Percentiles rank a stretch among this genome's conserved stretches.
Evolutionary conservation across 2,797 vertebrate species (phyloP).

Genomic region (Hafferia zeledoni): DNA sequence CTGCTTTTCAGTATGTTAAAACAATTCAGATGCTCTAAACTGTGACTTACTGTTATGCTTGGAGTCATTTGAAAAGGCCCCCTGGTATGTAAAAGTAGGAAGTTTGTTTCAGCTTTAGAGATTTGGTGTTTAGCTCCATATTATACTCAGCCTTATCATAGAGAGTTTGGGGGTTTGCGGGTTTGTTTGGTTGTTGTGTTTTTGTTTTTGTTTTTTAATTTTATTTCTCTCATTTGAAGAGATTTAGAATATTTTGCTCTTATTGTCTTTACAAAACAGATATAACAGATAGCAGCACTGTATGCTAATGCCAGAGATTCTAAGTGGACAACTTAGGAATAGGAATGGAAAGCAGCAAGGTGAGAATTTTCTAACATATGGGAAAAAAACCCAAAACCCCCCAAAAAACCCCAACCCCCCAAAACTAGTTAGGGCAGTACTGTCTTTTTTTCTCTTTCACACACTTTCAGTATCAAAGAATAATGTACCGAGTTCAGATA

Average conservation of each 20-base stretch:
- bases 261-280: not conserved
- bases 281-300: not conserved
- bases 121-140: not conserved
- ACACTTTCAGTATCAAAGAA: not conserved
- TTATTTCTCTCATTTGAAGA: not conserved
- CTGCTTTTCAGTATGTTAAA: constrained; percentile 13
- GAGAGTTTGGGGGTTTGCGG: not conserved
- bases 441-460: not conserved
- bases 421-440: not conserved
- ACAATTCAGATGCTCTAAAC: not conserved
- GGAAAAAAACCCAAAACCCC: no score
- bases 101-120: constrained; percentile 1
- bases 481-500: not conserved
- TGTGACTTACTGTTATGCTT: not conserved
- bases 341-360: not conserved
- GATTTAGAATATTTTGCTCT: not conserved
- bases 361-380: not conserved
- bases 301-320: not conserved
- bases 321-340: not conserved
- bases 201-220: not conserved
- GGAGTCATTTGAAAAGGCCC: not conserved
- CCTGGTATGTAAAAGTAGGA: not conserved
- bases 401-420: fast-evolving
- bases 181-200: not conserved
- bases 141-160: not conserved